phyloP scores from a whole-genome alignment of 2,113 vertebrate genomes.

The Rhinoderma darwinii region DNA sequence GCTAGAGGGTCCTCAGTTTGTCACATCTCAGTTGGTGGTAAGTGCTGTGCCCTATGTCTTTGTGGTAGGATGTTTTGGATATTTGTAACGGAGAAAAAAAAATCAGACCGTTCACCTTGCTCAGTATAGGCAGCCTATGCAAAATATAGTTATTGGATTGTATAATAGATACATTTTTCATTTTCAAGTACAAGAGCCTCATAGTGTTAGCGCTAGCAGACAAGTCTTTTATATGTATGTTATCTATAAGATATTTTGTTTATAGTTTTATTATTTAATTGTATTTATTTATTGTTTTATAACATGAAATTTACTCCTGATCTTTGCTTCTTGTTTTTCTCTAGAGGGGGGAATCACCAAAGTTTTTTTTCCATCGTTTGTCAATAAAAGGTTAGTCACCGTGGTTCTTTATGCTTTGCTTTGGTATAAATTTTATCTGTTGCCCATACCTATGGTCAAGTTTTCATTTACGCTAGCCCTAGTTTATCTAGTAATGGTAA shows the following conservation, averaged over 20 bases:
- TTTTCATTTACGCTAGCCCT: no score
- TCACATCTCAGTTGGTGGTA: conserved; percentile 30
- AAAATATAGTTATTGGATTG: no score
- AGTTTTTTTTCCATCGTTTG: not conserved
- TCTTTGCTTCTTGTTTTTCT: not conserved
- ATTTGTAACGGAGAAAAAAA: not conserved
- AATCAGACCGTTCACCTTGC: no score
- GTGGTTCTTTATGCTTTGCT: not conserved
- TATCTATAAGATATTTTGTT: not conserved
- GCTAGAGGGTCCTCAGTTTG: not conserved
- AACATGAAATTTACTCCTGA: not conserved
- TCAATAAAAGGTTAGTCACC: not conserved
- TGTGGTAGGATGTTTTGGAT: not conserved
- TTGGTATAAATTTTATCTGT: not conserved
- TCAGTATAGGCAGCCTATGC: no score
- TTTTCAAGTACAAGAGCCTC: no score
- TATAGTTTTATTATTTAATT: not conserved
- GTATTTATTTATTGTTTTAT: not conserved
- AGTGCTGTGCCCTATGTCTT: not conserved
- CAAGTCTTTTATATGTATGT: not conserved
- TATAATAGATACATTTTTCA: no score
- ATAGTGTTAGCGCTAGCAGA: no score
- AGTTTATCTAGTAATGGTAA: no score
- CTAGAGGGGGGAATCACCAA: not conserved
- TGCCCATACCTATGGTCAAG: no score